Conservation (phyloP, 2,888 invertebrate species). For the Drosophila meridionalis region DNA sequence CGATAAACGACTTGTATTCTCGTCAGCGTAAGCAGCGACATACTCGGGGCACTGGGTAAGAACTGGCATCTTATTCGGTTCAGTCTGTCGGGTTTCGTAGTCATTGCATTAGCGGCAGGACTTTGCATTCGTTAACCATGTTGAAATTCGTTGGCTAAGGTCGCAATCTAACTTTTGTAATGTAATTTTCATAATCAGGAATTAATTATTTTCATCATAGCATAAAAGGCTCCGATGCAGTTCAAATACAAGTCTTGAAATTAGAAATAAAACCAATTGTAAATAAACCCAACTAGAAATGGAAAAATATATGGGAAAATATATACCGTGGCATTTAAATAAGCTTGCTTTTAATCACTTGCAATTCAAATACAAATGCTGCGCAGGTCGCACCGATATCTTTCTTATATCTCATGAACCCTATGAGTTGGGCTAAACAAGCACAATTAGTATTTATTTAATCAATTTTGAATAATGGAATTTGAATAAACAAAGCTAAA, state of each 20-base stretch:
- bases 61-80: background rate
- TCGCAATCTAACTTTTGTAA: constrained; percentile 2
- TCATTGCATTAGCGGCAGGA: constrained; percentile 1
- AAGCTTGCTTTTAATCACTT: background rate
- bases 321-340: background rate
- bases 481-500: background rate
- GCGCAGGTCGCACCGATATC: background rate
- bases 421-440: background rate
- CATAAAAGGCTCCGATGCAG: background rate
- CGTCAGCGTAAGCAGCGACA: constrained; percentile 36
- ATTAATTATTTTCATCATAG: constrained; percentile 3
- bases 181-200: background rate
- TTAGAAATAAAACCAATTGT: background rate
- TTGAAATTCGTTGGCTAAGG: background rate
- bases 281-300: background rate
- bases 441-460: too few species aligned
- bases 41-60: constrained; percentile 13
- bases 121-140: constrained; percentile 1
- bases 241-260: background rate
- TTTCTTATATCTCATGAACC: background rate
- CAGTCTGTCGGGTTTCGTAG: constrained; percentile 7
- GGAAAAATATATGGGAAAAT: background rate
- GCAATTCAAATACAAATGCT: background rate
- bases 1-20: constrained; percentile 46
- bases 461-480: background rate